Evolutionary conservation across 30 jellyfish, hydroid and myxozoan genomes (phyloP), one percentile per base, ranked within the genome.

Genomic region (Sanderia malayensis): DNA sequence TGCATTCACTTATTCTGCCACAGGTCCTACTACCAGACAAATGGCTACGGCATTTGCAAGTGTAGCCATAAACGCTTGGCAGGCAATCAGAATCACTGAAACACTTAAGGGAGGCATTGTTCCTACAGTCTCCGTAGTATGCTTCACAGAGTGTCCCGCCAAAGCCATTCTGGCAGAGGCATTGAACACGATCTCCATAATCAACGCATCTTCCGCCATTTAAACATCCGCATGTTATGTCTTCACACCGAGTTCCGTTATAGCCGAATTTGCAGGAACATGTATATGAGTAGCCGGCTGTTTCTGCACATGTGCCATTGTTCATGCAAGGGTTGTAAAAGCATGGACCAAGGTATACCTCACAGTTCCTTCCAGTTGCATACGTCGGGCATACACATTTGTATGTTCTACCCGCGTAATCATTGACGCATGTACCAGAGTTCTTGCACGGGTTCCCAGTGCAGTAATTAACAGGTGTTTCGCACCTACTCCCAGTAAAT

Each of bases 61-160:
- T 71, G 47, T 76, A 75, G 0, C 97, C 97, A 52, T 88, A 63
- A 4, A 66, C 17, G 0, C 92, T 33, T 26, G 45, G 80, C 76
- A 27, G 68, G 55, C 97, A 88, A 33, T 30, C 53, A 1, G 86
- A 25, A 58, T 58, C 37, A 31, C 58, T 66, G 11, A 46, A 25
- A 49, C 95, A 81, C 44, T 34, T 80, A 15, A 74, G 71, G 34
- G 84, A 18, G 0, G 74, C 58, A 32, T 71, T 57, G 74, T 80
- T 88, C 34, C 95, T 87, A 47, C 97, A 88, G 65, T 88, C 97
- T 15, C 95, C 95, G 33, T 61, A 62, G 58, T 33, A 66, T 17
- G 69, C 44, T 26, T 88, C 88, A 76, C 97, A 88, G 23, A 46
- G n/a, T 6, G 1, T 4, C 11, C 97, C 97, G 34, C 88, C 67